Conservation (phyloP, 53 echinoderm and acorn worm genomes). For the Echinometra lucunter region DNA sequence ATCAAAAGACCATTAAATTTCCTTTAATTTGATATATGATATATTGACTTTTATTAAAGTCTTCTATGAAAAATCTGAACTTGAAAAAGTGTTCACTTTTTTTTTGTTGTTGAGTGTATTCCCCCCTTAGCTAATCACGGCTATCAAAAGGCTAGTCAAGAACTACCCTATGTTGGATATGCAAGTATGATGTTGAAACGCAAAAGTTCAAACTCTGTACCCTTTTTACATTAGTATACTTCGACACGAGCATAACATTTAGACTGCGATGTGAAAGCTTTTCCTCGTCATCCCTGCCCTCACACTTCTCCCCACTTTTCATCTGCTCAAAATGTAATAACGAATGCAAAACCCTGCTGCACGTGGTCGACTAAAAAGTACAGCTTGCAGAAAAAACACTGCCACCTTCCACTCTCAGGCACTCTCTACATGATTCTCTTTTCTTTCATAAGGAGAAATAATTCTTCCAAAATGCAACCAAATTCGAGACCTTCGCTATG, state of each 20-base stretch:
- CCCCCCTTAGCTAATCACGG: too few species aligned
- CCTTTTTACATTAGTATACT: not conserved
- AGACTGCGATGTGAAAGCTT: slow-evolving; percentile 26
- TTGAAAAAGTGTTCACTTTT: too few species aligned
- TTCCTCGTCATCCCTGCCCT: slow-evolving; percentile 9
- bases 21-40: too few species aligned
- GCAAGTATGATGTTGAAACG: not conserved
- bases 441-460: not conserved
- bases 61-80: too few species aligned
- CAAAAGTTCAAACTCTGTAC: not conserved
- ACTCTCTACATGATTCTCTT: not conserved
- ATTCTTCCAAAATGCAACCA: not conserved
- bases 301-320: slow-evolving; percentile 12
- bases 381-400: slow-evolving; percentile 7
- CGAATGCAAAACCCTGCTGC: slow-evolving; percentile 14
- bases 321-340: slow-evolving; percentile 38
- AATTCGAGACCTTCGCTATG: not conserved
- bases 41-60: too few species aligned
- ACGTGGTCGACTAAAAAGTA: not conserved
- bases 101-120: too few species aligned
- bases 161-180: not conserved
- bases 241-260: slow-evolving; percentile 31
- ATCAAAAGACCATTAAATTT: too few species aligned
- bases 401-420: not conserved
- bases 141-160: too few species aligned